Base-by-base conservation (phyloP, 2,797 vertebrate species). In the Cossypha polioptera region DNA sequence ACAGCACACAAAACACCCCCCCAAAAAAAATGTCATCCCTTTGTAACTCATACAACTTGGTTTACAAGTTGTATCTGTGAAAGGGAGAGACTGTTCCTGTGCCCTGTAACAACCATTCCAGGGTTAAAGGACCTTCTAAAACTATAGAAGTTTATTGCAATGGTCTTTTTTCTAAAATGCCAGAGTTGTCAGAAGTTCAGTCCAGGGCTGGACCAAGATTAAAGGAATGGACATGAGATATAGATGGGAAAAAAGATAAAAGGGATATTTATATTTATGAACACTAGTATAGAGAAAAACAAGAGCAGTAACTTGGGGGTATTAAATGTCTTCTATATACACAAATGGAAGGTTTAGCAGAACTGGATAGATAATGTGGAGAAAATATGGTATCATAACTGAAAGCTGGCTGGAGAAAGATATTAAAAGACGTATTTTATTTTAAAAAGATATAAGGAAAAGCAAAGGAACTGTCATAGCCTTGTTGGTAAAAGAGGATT, bases 161-260 rank as follows among this genome's bases (percentile, higher is more conserved):
- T 40, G 13, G 4, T 80, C 16, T 66, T 83, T 43, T 61, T 61
- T 38, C 13, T 38, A 47, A 94, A 80, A 69, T 58, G 19, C 4
- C n/a, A 40, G 20, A 80, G 29, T 38, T 88, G n/a, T 83, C n/a
- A 83, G 40, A 84, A 86, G 20, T 96, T 95, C 54, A 80, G 47
- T 79, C 26, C 65, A 83, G 26, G 20, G 19, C 57, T 75, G 54
- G 53, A 78, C 18, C 12, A 77, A 92, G 84, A 96, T 93, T 61
- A 97, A 97, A 95, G 79, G 31, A 90, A 76, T 42, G n/a, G 18
- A 58, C 31, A 25, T 57, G 53, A 65, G 20, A 17, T 86, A 84
- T 80, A 85, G 36, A 90, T 59, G 51, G 31, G 26, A 72, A 92
- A 92, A 93, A 94, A 95, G 88, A 94, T 95, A 93, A 95, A 96